phyloP scores from a whole-genome alignment of 2,113 vertebrate species.

The Hypomesus transpacificus region DNA sequence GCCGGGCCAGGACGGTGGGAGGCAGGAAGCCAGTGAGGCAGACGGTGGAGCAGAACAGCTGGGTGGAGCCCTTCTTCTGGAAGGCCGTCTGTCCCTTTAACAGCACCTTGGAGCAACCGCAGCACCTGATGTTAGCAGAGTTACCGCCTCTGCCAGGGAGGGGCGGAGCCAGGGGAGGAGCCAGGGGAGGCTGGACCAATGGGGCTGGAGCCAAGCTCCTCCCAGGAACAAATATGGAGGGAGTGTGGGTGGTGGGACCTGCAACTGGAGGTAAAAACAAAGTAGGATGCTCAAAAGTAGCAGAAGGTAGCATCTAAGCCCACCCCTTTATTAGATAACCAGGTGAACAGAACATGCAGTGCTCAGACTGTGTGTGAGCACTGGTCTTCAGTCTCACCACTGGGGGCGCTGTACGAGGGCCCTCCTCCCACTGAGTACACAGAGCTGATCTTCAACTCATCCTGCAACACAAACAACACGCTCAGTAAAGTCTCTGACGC shows the following conservation, averaged over 20 bases:
- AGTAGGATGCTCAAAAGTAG: background rate
- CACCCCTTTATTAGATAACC: background rate
- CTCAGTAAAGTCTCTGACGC: background rate
- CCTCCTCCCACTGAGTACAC: conserved; percentile 93
- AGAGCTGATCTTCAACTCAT: conserved; percentile 94
- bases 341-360: background rate
- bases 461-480: conserved; percentile 77
- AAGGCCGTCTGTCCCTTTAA: conserved; percentile 97
- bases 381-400: conserved; percentile 74
- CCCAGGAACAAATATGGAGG: conserved; percentile 41
- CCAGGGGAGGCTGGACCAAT: conserved; percentile 28
- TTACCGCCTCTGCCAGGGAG: conserved; percentile 65
- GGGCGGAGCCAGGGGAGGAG: conserved; percentile 59
- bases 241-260: conserved; percentile 33
- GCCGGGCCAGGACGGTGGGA: conserved; percentile 68
- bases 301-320: background rate
- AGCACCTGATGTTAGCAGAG: conserved; percentile 85
- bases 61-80: conserved; percentile 96
- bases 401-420: conserved; percentile 57
- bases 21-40: conserved; percentile 92
- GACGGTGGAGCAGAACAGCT: conserved; percentile 97
- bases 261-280: conserved; percentile 21
- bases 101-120: conserved; percentile 93
- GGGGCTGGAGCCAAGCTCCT: conserved; percentile 25
- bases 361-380: background rate